A percentile compares a stretch with the other conserved stretches of the same genome.
These are phyloP conservation scores for Actinostola sp. DNA, from an alignment of 92 coral and sea anemone species.

Conservation along the genomic window DNA sequence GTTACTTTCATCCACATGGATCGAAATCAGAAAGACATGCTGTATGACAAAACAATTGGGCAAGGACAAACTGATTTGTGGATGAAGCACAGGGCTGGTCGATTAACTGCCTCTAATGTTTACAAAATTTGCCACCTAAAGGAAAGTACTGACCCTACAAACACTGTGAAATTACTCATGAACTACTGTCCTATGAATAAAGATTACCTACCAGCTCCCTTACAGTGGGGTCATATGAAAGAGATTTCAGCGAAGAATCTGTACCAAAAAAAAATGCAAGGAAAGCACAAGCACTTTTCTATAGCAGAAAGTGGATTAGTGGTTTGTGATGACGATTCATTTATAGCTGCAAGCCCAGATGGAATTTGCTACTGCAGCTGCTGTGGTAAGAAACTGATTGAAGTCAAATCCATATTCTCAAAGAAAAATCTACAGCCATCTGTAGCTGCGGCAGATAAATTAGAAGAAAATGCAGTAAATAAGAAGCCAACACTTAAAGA, in stretches of 20 bases:
- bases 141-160: conserved; percentile 52
- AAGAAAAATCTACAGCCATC: conserved; percentile 22
- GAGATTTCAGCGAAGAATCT: conserved; percentile 2
- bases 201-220: conserved; percentile 45
- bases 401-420: conserved; percentile 15
- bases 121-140: conserved; percentile 62
- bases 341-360: conserved; percentile 42
- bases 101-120: conserved; percentile 50
- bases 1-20: conserved; percentile 37
- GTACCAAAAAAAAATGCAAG: conserved; percentile 11
- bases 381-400: conserved; percentile 24
- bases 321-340: conserved; percentile 16
- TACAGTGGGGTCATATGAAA: conserved; percentile 47
- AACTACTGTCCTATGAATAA: conserved; percentile 52
- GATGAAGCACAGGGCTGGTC: conserved; percentile 40
- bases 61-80: conserved; percentile 55
- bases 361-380: conserved; percentile 19
- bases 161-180: conserved; percentile 55
- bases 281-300: too few species aligned
- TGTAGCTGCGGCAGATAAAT: conserved; percentile 26
- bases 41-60: conserved; percentile 45
- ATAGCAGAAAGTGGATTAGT: conserved; percentile 31
- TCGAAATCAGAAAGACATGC: conserved; percentile 38
- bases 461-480: neutral
- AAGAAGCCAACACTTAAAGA: conserved; percentile 14